Base-by-base conservation (phyloP, 1,140 invertebrate genomes). In the Antheraea pernyi region DNA sequence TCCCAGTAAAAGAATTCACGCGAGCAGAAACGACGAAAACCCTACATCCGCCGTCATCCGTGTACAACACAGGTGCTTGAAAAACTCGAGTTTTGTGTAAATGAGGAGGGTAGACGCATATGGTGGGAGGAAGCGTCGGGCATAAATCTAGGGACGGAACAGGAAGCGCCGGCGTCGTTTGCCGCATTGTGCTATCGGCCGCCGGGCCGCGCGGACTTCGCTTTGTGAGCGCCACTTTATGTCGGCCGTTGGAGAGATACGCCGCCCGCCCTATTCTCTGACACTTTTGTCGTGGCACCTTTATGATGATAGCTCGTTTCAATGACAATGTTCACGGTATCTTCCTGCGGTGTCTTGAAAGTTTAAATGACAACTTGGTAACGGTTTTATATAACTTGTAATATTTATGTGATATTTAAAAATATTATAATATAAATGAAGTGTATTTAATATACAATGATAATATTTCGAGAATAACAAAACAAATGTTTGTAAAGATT, bases 141-240 rank as follows among this genome's bases (percentile, higher is more conserved):
- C 88, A 91, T 91, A 91, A 91, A 91, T 91, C 87, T 88, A 77
- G 67, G 86, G 84, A 85, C 87, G 89, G 89, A 91, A 91, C 68
- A 81, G 89, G 89, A 91, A 89, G 88, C 79, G 76, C 79, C 81
- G 82, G 67, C 85, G 88, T 91, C 89, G 89, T 87, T 90, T 88
- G 86, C 81, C 84, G 85, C 85, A 89, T 89, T 91, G 89, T 91
- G 82, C 75, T 90, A 89, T 90, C 86, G 88, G 88, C 80, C 82
- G 84, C 68, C 86, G 84, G 83, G 84, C 85, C 81, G 84, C 77
- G 79, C 81, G 88, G 89, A 88, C 87, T 78, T 81, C 83, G 82
- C 86, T 88, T 87, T 88, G 83, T 90, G 77, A 81, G 79, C 73
- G 75, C 74, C 83, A 85, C 84, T 91, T 91, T 91, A 91, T 88